A percentile compares a stretch with the other conserved stretches of the same genome.
Evolutionary conservation across 2,797 vertebrate species (phyloP).

Genomic region (Buphagus erythrorhynchus): DNA sequence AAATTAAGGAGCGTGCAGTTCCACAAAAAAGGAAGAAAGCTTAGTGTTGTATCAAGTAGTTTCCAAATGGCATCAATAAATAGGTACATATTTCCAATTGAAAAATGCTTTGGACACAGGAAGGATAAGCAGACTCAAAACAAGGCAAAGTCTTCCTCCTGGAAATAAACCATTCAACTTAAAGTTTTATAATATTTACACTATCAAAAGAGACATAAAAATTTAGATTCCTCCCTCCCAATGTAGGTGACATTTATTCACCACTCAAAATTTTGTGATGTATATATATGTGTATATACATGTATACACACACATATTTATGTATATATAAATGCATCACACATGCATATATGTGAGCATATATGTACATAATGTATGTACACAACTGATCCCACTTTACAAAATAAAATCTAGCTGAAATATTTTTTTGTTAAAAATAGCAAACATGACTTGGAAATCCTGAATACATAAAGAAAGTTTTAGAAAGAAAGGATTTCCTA

Average conservation of each 20-base stretch:
- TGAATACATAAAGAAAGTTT: background rate
- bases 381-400: background rate
- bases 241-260: background rate
- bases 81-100: background rate
- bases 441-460: background rate
- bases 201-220: background rate
- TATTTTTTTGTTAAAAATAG: background rate
- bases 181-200: background rate
- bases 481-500: background rate
- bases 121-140: background rate
- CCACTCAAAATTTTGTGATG: background rate
- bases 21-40: background rate
- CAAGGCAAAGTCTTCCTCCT: background rate
- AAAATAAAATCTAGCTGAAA: background rate
- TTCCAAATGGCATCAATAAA: background rate
- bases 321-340: background rate
- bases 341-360: rapidly evolving
- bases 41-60: background rate
- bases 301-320: background rate
- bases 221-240: background rate
- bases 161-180: background rate
- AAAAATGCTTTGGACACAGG: background rate
- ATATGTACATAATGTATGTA: background rate
- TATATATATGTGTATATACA: too few species aligned
- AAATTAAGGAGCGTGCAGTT: background rate